phyloP scores from a whole-genome alignment of 2,113 vertebrate genomes.

The Pagrus major region DNA sequence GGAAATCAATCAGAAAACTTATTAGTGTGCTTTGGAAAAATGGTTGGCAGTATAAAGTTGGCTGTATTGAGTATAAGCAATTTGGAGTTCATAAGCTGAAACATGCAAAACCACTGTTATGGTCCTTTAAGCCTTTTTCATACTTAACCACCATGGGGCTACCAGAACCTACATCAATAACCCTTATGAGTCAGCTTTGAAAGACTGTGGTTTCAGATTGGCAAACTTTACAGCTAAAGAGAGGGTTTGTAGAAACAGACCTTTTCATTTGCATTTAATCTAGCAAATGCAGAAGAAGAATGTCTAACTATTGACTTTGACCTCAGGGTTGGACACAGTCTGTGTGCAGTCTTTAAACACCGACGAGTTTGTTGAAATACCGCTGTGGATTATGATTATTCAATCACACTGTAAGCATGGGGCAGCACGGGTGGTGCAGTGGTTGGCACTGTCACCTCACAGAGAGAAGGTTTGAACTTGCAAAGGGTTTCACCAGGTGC shows the following conservation, averaged over 20 bases:
- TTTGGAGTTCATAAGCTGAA: slow-evolving; percentile 38
- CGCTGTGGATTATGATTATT: slow-evolving; percentile 71
- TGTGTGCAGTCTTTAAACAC: slow-evolving; percentile 25
- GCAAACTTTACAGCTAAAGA: slow-evolving; percentile 3
- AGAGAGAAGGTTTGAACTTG: neutral
- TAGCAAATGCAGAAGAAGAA: slow-evolving; percentile 31
- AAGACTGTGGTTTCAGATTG: slow-evolving; percentile 28
- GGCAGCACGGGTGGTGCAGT: neutral
- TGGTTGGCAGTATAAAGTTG: neutral
- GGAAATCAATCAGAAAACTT: slow-evolving; percentile 28
- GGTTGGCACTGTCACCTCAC: neutral
- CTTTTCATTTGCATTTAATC: slow-evolving; percentile 48
- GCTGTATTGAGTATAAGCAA: neutral
- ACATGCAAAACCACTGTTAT: slow-evolving; percentile 47
- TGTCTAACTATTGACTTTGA: slow-evolving; percentile 18
- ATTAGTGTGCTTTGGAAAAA: slow-evolving; percentile 35
- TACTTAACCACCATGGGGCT: slow-evolving; percentile 33
- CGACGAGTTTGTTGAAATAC: slow-evolving; percentile 54
- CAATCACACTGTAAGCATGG: slow-evolving; percentile 67
- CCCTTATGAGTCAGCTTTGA: slow-evolving; percentile 40
- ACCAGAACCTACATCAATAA: slow-evolving; percentile 47
- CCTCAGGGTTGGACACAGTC: slow-evolving; percentile 21
- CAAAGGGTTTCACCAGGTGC: neutral
- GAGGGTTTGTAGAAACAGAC: slow-evolving; percentile 9
- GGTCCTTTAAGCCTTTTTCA: slow-evolving; percentile 38